These are phyloP conservation scores for Drosophila quadrilineata DNA, from an alignment of 1,140 invertebrate genomes.

Conservation along the genomic window DNA sequence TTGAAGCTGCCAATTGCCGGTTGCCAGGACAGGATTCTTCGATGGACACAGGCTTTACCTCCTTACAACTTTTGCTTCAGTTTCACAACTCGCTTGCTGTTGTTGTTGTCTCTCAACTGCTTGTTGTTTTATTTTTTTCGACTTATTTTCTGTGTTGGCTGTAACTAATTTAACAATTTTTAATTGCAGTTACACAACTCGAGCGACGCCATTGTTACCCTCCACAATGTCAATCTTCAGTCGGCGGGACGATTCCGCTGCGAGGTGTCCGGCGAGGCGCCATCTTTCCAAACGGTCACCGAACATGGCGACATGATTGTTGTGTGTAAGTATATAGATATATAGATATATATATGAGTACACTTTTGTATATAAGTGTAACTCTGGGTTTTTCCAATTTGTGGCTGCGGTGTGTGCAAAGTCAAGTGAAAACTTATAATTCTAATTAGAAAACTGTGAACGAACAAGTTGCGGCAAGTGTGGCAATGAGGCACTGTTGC, in stretches of 20 bases:
- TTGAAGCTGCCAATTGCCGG: slow-evolving; percentile 51
- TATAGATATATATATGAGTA: slow-evolving; percentile 10
- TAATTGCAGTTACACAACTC: slow-evolving; percentile 87
- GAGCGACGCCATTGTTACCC: slow-evolving; percentile 87
- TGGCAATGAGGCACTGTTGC: not conserved
- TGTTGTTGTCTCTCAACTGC: slow-evolving; percentile 23
- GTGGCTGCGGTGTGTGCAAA: slow-evolving; percentile 25
- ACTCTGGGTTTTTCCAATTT: no score
- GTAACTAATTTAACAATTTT: slow-evolving; percentile 59
- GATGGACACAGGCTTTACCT: slow-evolving; percentile 10
- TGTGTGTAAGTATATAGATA: slow-evolving; percentile 86
- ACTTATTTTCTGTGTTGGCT: slow-evolving; percentile 13
- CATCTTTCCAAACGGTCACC: slow-evolving; percentile 89
- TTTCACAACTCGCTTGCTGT: slow-evolving; percentile 47
- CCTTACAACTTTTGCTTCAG: slow-evolving; percentile 51
- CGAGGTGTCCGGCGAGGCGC: slow-evolving; percentile 92
- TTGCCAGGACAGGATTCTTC: not conserved
- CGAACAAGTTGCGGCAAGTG: not conserved
- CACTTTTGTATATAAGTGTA: not conserved
- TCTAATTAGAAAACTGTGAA: slow-evolving; percentile 61
- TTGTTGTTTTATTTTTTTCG: slow-evolving; percentile 8
- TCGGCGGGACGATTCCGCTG: slow-evolving; percentile 91
- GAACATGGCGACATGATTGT: slow-evolving; percentile 89
- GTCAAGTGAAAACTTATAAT: slow-evolving; percentile 61
- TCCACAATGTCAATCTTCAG: slow-evolving; percentile 88